phyloP scores from a whole-genome alignment of 2,113 vertebrate genomes.

The Pampusana beccarii region DNA sequence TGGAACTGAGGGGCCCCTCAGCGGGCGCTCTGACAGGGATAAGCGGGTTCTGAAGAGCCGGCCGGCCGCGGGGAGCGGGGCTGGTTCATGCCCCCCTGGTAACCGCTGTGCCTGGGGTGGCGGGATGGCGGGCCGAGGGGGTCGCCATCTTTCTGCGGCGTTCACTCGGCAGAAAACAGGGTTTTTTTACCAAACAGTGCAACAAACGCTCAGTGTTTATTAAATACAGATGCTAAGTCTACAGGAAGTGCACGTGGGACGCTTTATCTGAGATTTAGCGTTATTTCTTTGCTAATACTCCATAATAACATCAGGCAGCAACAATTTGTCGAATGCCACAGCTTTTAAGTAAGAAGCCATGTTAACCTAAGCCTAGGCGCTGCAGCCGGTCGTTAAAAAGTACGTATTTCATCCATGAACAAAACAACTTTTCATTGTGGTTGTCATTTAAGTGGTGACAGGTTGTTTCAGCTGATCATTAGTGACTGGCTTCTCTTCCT shows the following conservation, averaged over 20 bases:
- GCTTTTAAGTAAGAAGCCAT: neutral
- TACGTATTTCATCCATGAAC: neutral
- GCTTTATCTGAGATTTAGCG: neutral
- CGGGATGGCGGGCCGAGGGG: neutral
- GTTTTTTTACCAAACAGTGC: neutral
- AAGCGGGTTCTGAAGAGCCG: rapidly evolving
- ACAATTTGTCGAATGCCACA: rapidly evolving
- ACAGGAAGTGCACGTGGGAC: neutral
- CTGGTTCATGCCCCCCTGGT: too few relatives aligned
- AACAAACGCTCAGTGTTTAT: neutral
- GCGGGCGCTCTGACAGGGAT: neutral
- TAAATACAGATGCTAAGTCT: neutral
- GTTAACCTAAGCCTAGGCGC: neutral
- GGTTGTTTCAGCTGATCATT: neutral
- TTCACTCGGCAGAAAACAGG: rapidly evolving
- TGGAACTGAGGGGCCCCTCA: neutral
- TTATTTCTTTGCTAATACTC: neutral
- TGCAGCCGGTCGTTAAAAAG: neutral
- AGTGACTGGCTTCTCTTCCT: neutral
- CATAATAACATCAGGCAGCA: neutral
- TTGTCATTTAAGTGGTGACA: neutral
- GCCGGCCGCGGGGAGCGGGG: too few relatives aligned
- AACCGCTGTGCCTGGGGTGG: neutral
- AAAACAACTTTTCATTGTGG: neutral
- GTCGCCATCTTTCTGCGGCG: neutral